phyloP scores from a whole-genome alignment of 2,888 invertebrate genomes.

The Diabrotica balteata region DNA sequence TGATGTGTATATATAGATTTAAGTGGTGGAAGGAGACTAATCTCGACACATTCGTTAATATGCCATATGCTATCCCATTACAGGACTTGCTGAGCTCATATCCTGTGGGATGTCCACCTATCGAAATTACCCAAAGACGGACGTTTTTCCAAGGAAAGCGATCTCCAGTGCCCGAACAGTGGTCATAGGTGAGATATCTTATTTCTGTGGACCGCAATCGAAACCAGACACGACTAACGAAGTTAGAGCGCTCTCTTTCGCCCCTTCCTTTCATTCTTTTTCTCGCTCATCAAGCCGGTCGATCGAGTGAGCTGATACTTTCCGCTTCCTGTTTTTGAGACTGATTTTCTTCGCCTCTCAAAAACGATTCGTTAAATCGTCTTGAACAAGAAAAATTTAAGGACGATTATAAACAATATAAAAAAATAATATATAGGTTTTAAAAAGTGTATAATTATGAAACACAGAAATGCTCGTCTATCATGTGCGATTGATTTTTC shows the following conservation, averaged over 20 bases:
- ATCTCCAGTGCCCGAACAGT: conserved; percentile 40
- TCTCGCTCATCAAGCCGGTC: conserved; percentile 37
- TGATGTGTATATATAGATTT: no score
- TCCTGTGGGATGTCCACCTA: conserved; percentile 45
- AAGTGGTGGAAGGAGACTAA: no score
- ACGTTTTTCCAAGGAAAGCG: conserved; percentile 34
- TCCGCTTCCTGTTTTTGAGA: conserved; percentile 4
- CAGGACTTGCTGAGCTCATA: conserved; percentile 46
- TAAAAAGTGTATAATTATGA: no score
- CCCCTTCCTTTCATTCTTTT: conserved; percentile 14
- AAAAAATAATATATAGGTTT: no score
- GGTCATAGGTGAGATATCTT: conserved; percentile 59
- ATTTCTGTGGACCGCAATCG: conserved; percentile 57
- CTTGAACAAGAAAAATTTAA: no score
- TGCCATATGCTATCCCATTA: conserved; percentile 43
- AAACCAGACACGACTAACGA: conserved; percentile 59
- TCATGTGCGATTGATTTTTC: no score
- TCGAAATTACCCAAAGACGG: conserved; percentile 25
- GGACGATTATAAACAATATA: no score
- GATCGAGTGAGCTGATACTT: conserved; percentile 32
- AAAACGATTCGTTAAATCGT: conserved; percentile 5
- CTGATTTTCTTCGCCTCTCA: conserved; percentile 7
- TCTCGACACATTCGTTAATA: conserved; percentile 28
- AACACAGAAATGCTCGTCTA: no score
- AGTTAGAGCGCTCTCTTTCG: conserved; percentile 48